A percentile compares a stretch with the other conserved stretches of the same genome.
Conservation (phyloP, 2,113 vertebrate genomes). For the Catharus fuscescens region DNA sequence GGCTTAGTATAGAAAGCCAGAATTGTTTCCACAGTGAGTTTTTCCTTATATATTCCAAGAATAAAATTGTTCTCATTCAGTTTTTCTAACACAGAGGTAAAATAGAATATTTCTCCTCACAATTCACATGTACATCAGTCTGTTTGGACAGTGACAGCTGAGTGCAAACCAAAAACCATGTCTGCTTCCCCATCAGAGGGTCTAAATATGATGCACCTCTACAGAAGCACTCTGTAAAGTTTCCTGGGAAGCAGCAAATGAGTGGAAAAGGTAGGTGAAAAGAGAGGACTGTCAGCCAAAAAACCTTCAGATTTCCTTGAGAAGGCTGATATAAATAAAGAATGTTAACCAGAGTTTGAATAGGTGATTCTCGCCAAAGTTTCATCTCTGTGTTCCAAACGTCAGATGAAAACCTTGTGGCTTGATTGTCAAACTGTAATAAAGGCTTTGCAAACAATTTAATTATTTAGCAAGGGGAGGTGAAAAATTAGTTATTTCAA, state of each 20-base stretch:
- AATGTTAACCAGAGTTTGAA: neutral
- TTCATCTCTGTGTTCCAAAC: neutral
- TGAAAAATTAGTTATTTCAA: neutral
- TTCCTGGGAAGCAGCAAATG: neutral
- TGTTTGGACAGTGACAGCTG: neutral
- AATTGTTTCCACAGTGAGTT: neutral
- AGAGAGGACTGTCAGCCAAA: neutral
- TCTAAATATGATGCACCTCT: neutral
- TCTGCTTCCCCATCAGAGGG: neutral
- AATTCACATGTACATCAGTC: neutral
- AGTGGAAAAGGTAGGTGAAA: neutral
- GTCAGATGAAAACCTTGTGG: neutral
- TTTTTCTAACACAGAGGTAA: neutral
- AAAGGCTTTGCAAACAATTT: neutral
- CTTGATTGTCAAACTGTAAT: neutral
- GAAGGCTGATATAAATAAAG: neutral
- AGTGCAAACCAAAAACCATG: neutral
- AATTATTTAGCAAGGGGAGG: neutral
- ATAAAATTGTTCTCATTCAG: neutral
- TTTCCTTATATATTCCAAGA: neutral
- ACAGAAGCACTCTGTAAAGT: neutral
- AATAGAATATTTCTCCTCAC: neutral
- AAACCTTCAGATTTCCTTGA: neutral
- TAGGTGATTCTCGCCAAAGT: neutral
- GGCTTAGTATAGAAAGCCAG: neutral